Evolutionary conservation across 2,113 vertebrate genomes (phyloP), one percentile per base, ranked within the genome.

Genomic region (Procavia capensis): DNA sequence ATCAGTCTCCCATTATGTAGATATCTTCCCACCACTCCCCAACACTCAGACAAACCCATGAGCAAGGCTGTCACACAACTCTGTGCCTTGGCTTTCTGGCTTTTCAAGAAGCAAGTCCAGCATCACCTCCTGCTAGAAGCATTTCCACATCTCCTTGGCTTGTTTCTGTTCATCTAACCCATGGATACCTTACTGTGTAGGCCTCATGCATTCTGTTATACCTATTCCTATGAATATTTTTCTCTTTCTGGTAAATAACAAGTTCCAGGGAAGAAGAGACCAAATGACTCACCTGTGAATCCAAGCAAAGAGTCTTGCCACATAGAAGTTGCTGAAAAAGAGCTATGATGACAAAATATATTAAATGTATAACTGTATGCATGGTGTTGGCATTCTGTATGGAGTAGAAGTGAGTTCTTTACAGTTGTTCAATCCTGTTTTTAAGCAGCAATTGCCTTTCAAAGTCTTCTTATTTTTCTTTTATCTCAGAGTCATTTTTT

Each of bases 41-140:
- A 72, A 22, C 5, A 85, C 10, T 24, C n/a, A 6, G 0, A 4
- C 3, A 9, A 0, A 31, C 1, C 43, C 22, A 14, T 29, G 9
- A 63, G 5, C 24, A 31, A 25, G 43, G 5, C 14, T 36, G 6
- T 8, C 25, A 25, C 43, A 70, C 4, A 34, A 4, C 7, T 4
- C 8, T 41, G 8, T 47, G 64, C 0, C 36, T 88, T 79, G 39
- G 20, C 5, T 27, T 75, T 36, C 25, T 14, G 5, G 2, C 10
- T 43, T 75, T 66, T 84, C 36, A 81, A 88, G 31, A 88, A 64
- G 17, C 31, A 64, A 9, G 41, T 81, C 29, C 72, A 24, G 31
- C 2, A 75, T 79, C 20, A 4, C 3, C 13, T 75, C 39, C 70
- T 47, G 1, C 43, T 22, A 36, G 36, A 87, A 70, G 17, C 9